A percentile compares a stretch with the other conserved stretches of the same genome.
These are phyloP conservation scores for Pycnonotus jocosus DNA, from an alignment of 2,113 vertebrate species.

Conservation along the genomic window DNA sequence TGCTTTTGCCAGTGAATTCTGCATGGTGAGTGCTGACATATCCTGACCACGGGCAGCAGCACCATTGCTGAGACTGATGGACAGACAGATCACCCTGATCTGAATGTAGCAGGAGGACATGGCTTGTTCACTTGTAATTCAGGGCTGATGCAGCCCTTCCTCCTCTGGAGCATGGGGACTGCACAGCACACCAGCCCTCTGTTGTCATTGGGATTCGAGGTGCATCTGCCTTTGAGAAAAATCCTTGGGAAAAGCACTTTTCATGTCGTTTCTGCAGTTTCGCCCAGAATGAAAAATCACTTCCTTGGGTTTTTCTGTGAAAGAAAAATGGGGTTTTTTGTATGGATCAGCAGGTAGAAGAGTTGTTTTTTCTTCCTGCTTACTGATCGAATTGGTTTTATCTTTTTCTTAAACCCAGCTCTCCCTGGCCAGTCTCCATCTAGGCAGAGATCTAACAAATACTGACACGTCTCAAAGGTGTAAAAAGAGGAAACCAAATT, in stretches of 20 bases:
- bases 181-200: neutral
- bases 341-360: neutral
- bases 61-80: neutral
- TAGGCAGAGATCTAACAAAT: neutral
- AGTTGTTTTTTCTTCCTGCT: neutral
- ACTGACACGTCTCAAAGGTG: neutral
- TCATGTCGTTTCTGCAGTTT: neutral
- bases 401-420: neutral
- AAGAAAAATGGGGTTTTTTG: neutral
- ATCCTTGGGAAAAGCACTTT: neutral
- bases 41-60: neutral
- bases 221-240: neutral
- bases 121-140: neutral
- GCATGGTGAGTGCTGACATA: rapidly evolving
- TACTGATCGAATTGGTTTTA: neutral
- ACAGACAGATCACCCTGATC: neutral
- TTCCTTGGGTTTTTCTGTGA: neutral
- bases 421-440: neutral
- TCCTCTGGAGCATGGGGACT: neutral
- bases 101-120: neutral
- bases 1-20: neutral
- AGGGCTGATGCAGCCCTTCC: neutral
- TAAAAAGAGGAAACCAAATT: neutral
- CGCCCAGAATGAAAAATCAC: neutral
- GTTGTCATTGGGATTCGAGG: neutral